Evolutionary conservation across 2,888 invertebrate species (phyloP).

Genomic region (Entomobrya proxima): DNA sequence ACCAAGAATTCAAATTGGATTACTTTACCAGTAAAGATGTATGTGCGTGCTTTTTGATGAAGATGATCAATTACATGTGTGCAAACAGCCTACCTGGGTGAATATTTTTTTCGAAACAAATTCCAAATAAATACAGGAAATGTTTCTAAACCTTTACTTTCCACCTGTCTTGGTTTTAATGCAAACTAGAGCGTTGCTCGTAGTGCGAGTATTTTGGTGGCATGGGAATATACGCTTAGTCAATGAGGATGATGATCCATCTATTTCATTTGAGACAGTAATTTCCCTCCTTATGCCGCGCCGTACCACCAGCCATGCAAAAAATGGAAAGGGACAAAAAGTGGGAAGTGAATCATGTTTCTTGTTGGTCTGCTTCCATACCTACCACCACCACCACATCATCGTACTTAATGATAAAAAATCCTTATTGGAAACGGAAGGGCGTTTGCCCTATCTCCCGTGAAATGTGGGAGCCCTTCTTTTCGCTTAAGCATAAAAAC

Average conservation of each 20-base stretch:
- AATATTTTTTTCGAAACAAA: background rate
- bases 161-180: conserved; percentile 53
- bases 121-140: background rate
- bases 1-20: background rate
- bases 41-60: background rate
- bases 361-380: too few relatives aligned
- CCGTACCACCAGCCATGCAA: background rate
- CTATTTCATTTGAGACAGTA: conserved; percentile 48
- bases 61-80: conserved; percentile 24
- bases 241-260: conserved; percentile 47
- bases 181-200: background rate
- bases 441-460: conserved; percentile 41
- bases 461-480: background rate
- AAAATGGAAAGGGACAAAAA: conserved; percentile 18
- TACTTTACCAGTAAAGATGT: background rate
- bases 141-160: conserved; percentile 12
- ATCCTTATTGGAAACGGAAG: conserved; percentile 48
- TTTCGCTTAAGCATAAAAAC: conserved; percentile 22
- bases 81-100: background rate
- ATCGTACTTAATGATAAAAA: conserved; percentile 40
- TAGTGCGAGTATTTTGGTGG: background rate
- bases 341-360: background rate
- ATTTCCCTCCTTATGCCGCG: conserved; percentile 13
- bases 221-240: background rate
- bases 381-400: background rate